phyloP scores from a whole-genome alignment of 2,888 invertebrate species.

The Agrotis ipsilon region DNA sequence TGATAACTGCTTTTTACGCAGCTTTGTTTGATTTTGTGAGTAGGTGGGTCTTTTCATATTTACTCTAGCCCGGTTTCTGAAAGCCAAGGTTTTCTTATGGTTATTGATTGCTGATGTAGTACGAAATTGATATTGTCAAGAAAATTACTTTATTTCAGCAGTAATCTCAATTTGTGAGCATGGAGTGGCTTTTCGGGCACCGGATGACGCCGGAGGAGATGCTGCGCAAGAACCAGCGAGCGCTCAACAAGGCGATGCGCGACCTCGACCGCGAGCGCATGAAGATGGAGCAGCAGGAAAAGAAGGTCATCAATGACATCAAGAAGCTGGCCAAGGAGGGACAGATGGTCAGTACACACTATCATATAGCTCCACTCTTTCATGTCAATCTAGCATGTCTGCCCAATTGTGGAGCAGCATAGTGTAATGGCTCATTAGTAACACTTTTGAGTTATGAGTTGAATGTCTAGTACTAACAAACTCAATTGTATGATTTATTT shows the following conservation, averaged over 20 bases:
- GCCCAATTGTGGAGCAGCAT: not conserved
- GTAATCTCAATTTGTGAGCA: conserved; percentile 74
- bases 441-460: not conserved
- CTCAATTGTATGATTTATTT: no score
- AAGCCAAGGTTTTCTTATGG: no score
- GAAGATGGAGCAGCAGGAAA: conserved; percentile 99
- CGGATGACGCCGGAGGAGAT: conserved; percentile 99
- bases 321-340: conserved; percentile 99
- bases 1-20: no score
- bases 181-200: conserved; percentile 99
- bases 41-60: no score
- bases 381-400: not conserved
- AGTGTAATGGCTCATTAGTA: not conserved
- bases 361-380: not conserved
- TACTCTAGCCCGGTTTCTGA: no score
- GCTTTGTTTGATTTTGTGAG: no score
- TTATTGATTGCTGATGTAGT: no score
- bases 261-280: conserved; percentile 98
- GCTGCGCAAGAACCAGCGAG: conserved; percentile 99
- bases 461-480: no score
- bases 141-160: conserved; percentile 8
- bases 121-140: not conserved
- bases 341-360: conserved; percentile 95
- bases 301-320: conserved; percentile 99
- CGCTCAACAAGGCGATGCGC: conserved; percentile 99